A percentile compares a stretch with the other conserved stretches of the same genome.
These are phyloP conservation scores for Operophtera brumata DNA, from an alignment of 2,888 invertebrate species.

Conservation along the genomic window DNA sequence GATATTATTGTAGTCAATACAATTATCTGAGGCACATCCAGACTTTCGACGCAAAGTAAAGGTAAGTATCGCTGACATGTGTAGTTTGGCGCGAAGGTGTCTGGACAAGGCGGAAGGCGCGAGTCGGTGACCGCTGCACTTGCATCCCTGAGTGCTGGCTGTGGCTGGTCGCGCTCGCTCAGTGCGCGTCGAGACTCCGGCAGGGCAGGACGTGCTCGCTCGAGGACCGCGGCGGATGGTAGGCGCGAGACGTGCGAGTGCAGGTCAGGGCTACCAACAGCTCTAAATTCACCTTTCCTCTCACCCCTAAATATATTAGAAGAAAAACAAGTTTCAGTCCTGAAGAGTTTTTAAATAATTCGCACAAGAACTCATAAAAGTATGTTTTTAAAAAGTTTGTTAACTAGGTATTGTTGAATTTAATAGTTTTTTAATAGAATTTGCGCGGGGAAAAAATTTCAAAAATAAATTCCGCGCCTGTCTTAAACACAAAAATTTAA, in stretches of 20 bases:
- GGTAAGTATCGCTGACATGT: constrained; percentile 13
- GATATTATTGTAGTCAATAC: no score
- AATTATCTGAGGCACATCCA: no score
- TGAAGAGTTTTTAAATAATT: not conserved
- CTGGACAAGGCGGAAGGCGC: constrained; percentile 46
- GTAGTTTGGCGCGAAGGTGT: constrained; percentile 22
- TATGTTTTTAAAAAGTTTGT: no score
- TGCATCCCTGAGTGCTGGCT: constrained; percentile 47
- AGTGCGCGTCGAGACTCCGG: constrained; percentile 68
- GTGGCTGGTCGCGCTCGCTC: constrained; percentile 38
- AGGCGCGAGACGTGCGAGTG: constrained; percentile 37
- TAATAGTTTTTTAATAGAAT: no score
- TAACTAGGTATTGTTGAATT: not conserved
- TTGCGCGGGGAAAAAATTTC: no score
- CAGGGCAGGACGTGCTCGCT: constrained; percentile 53
- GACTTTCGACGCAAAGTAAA: constrained; percentile 12
- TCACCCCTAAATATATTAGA: not conserved
- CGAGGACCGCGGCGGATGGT: constrained; percentile 45
- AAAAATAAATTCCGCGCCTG: no score
- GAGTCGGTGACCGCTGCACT: constrained; percentile 54
- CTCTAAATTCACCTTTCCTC: not conserved
- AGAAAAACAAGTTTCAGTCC: not conserved
- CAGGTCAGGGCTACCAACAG: constrained; percentile 36
- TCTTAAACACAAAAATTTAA: no score
- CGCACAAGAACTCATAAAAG: not conserved